Conservation (phyloP, 2,888 invertebrate genomes). For the Callimorpha dominula region DNA sequence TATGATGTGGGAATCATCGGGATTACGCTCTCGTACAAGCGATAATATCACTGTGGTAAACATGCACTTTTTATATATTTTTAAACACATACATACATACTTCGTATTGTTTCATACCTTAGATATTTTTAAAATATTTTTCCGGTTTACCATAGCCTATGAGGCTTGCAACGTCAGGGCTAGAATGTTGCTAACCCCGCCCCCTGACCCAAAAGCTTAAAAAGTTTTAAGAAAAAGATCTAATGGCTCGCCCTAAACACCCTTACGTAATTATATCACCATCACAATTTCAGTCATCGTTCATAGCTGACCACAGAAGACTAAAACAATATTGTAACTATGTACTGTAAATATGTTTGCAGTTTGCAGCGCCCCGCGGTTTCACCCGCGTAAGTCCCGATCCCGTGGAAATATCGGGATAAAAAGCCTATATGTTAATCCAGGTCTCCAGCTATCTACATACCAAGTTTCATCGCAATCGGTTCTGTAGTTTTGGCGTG, state of each 20-base stretch:
- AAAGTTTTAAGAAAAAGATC: background rate
- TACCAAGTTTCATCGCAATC: too few relatives aligned
- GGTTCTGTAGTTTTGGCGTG: too few relatives aligned
- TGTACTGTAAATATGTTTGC: too few relatives aligned
- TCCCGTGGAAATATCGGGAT: too few relatives aligned
- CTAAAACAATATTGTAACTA: background rate
- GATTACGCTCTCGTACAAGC: slow-evolving; percentile 17
- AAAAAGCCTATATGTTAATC: too few relatives aligned
- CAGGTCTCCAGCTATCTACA: too few relatives aligned
- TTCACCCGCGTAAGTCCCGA: too few relatives aligned
- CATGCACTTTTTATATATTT: background rate
- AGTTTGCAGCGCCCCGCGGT: too few relatives aligned
- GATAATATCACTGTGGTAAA: slow-evolving; percentile 22
- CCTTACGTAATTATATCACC: too few relatives aligned
- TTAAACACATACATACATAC: background rate
- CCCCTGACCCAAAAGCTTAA: background rate
- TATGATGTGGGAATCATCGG: slow-evolving; percentile 32
- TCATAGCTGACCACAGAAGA: background rate
- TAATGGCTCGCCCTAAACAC: background rate
- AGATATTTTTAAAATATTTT: background rate
- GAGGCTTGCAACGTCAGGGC: background rate
- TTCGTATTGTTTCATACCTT: background rate
- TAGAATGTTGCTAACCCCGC: too few relatives aligned
- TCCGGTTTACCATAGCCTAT: background rate
- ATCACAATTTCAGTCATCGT: background rate